Base-by-base conservation (phyloP, 2,797 vertebrate genomes). In the Scleropages formosus region DNA sequence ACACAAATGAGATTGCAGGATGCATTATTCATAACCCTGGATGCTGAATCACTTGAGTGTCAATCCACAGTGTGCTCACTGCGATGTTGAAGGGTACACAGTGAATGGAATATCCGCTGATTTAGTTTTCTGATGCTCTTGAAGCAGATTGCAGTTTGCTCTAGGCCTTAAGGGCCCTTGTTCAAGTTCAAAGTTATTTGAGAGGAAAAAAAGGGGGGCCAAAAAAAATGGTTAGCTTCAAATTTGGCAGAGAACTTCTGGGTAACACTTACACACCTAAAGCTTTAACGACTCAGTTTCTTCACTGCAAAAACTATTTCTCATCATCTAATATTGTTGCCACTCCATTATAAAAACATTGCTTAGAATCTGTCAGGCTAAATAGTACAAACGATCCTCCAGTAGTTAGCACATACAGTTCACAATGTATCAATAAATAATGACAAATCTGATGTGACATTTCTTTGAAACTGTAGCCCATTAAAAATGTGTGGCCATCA, bases 1-100 rank as follows among this genome's bases (percentile, higher is more conserved):
- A 61, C 49, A 72, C 69, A 58, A 66, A 77, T 76, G 26, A 71
- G 24, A 10, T 22, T 18, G 68, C 24, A 7, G 51, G 4, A 65
- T 77, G 59, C 62, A 72, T 77, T 72, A 77, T 77, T 77, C 75
- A 77, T 77, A n/a, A 20, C 49, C 20, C 12, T 70, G 46, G 67
- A 76, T 47, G 24, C 46, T 72, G 75, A 77, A 65, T 72, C 69
- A 72, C 68, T 77, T 71, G 61, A 64, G 60, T 72, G 59, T 58
- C 68, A 63, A 49, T 77, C 49, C 15, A 31, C 58, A 72, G 56
- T 49, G 53, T 6, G 75, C 65, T 31, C 26, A 62, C 47, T 39
- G 49, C 66, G 22, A 11, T 3, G n/a, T 53, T 53, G 75, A 51
- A 39, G 75, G 66, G 44, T 61, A 51, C 46, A 22, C 20, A 27